Base-by-base conservation (phyloP, 2,113 vertebrate genomes). In the Oryzias celebensis region DNA sequence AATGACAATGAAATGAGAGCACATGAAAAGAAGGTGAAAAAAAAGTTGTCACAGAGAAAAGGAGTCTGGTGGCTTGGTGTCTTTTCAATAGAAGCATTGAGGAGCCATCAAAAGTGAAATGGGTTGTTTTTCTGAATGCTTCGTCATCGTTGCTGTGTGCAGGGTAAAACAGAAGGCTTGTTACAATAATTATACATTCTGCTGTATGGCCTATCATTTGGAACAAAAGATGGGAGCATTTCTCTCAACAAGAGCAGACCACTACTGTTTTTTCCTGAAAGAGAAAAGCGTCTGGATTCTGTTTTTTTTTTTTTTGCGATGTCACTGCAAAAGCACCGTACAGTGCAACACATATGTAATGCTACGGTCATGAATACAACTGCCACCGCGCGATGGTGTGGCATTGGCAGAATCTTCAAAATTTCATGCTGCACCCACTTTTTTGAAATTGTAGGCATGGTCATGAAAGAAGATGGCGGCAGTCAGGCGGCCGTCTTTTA, bases 1-100 rank as follows among this genome's bases (percentile, higher is more conserved):
- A 75, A 81, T 83, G 85, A 85, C 70, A 82, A 79, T 78, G 77
- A 83, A 87, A 85, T 81, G 77, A 68, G 52, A 64, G 84, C 61
- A 52, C 36, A 31, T 50, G 67, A 67, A 77, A 71, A 73, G n/a
- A 52, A 17, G 23, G 14, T 23, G 14, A 16, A 20, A 47, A 65
- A 45, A 44, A 31, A 28, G 50, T 65, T 57, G 20, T 52, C 53
- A 41, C 20, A 52, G 31, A 73, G 65, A 76, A 71, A 77, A 36
- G 52, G 47, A 69, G 57, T 59, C 58, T 76, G n/a, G 15, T 53
- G 46, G 69, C 68, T 84, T 71, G 56, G 62, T 65, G 45, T 69
- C 65, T 41, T 81, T 70, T 50, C 62, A 71, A 71, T 73, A 79
- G 48, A 55, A 71, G 68, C 18, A 26, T 71, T 73, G 49, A 48